Conservation (phyloP, 2,113 vertebrate species). For the Dolichotis patagonum region DNA sequence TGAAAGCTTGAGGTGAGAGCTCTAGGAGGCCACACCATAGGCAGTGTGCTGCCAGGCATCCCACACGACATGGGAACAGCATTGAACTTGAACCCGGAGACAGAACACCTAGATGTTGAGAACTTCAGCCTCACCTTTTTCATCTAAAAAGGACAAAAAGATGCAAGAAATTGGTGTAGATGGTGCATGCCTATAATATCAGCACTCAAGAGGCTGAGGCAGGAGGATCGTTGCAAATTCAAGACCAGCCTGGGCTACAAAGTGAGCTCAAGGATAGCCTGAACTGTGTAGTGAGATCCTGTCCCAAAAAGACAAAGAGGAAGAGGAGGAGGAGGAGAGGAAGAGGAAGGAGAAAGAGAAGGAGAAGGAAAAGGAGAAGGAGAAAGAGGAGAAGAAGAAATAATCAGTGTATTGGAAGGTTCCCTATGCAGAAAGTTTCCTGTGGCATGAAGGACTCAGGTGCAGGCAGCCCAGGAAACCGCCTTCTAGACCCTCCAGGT, state of each 20-base stretch:
- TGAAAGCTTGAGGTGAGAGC: not conserved
- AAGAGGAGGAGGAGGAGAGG: too few relatives aligned
- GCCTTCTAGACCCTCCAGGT: not conserved
- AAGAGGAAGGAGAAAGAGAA: too few relatives aligned
- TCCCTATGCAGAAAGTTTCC: not conserved
- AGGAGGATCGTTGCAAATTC: too few relatives aligned
- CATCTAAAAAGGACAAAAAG: not conserved
- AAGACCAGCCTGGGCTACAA: too few relatives aligned
- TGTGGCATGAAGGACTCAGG: not conserved
- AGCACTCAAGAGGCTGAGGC: too few relatives aligned
- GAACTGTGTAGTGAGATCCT: too few relatives aligned
- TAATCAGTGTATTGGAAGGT: too few relatives aligned
- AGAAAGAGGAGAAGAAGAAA: too few relatives aligned
- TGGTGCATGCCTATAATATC: too few relatives aligned
- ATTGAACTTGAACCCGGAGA: not conserved
- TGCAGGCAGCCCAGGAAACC: not conserved
- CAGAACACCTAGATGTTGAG: not conserved
- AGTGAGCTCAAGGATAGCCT: too few relatives aligned
- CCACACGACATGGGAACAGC: rapidly evolving
- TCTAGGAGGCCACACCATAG: rapidly evolving
- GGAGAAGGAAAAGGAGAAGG: too few relatives aligned
- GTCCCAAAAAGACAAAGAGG: too few relatives aligned
- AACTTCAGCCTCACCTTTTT: not conserved
- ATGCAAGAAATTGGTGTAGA: not conserved
- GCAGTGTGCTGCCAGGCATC: rapidly evolving